Evolutionary conservation across 2,888 invertebrate genomes (phyloP), one percentile per base, ranked within the genome.

Genomic region (Hemistola chrysoprasaria): DNA sequence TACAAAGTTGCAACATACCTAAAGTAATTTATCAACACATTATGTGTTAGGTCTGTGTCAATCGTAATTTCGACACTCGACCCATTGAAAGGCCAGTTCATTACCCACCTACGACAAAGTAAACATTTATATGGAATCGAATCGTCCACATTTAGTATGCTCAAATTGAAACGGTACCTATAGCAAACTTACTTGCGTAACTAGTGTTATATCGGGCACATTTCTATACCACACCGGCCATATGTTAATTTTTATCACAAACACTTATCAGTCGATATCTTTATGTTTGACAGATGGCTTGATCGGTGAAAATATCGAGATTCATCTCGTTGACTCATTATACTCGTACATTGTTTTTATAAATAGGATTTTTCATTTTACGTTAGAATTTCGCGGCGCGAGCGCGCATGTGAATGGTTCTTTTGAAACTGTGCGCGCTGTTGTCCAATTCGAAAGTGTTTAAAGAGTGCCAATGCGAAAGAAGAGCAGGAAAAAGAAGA

Each of bases 391-490:
- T 42, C 24, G 29, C 41, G 26, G 30, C 35, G 39, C 38, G 35
- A 28, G 9, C 40, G 45, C 42, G 39, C 24, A 25, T 46, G 45
- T 83, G 80, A 64, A 83, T 81, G 78, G 81, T 87, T 53, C 59
- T 86, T 35, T 61, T 82, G 23, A 69, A 65, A 56, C 48, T 86
- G 68, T 82, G 75, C 86, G 76, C 73, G 48, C 75, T 86, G 85
- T 77, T 88, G 66, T 80, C 84, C 46, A 80, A 81, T 43, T 71
- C 78, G 52, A 85, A 80, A 58, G 61, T 77, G 34, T 85, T 85
- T 51, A 87, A 87, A 59, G 73, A 78, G 49, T 88, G 86, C 71
- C 83, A 83, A 80, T 87, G 87, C 87, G 87, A 86, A 81, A 80
- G 86, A 85, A 73, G 79, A 69, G 70, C 84, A 74, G 87, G 86